Conservation (phyloP, 2,888 invertebrate genomes). For the Elegia similella region DNA sequence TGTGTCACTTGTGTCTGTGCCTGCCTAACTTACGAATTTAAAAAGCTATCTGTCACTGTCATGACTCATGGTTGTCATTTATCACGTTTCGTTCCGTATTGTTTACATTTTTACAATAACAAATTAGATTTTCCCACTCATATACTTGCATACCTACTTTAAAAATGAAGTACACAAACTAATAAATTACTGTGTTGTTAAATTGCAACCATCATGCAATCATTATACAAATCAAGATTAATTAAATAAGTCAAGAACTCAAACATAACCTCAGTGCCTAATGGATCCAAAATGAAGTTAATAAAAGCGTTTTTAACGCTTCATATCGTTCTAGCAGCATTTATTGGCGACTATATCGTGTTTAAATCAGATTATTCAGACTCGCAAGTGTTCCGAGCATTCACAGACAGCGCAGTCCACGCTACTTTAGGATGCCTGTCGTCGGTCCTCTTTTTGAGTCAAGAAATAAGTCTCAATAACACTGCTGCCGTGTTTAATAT, state of each 20-base stretch:
- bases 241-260: not conserved
- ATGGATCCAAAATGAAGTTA: constrained; percentile 29
- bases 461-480: constrained; percentile 39
- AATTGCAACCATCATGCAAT: not conserved
- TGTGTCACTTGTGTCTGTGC: too few species aligned
- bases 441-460: constrained; percentile 52
- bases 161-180: not conserved
- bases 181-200: not conserved
- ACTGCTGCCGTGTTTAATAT: constrained; percentile 43
- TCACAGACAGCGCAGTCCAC: constrained; percentile 56
- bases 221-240: not conserved
- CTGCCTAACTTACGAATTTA: too few species aligned
- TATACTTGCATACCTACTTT: not conserved
- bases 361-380: constrained; percentile 59
- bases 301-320: constrained; percentile 4
- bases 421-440: constrained; percentile 57
- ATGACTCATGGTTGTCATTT: too few species aligned
- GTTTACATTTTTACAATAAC: too few species aligned
- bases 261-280: not conserved
- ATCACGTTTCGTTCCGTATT: too few species aligned
- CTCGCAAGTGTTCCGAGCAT: constrained; percentile 50
- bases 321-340: constrained; percentile 31
- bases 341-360: constrained; percentile 61
- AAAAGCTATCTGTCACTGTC: too few species aligned
- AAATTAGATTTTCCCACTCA: too few species aligned